phyloP scores from a whole-genome alignment of 2,888 invertebrate genomes.

The Andrena bucephala region DNA sequence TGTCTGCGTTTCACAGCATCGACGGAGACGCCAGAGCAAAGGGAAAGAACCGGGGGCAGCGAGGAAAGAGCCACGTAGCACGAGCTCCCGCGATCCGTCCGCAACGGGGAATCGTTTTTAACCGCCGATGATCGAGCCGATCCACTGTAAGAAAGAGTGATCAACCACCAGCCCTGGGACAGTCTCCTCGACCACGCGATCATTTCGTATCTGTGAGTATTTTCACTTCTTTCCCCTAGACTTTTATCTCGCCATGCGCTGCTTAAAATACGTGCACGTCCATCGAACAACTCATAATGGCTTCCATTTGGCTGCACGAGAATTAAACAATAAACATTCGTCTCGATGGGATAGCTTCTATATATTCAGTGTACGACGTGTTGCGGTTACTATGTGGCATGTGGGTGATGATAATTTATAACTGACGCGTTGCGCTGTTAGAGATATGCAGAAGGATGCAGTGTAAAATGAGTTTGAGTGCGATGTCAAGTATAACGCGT shows the following conservation, averaged over 20 bases:
- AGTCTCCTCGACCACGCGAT: background rate
- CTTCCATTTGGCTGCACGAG: too few relatives aligned
- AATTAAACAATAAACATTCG: too few relatives aligned
- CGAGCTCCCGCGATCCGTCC: background rate
- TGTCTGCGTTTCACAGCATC: slow-evolving; percentile 41
- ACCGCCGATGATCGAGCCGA: slow-evolving; percentile 27
- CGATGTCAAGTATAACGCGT: too few relatives aligned
- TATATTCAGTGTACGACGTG: too few relatives aligned
- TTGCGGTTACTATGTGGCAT: too few relatives aligned
- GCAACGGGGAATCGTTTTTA: slow-evolving; percentile 13
- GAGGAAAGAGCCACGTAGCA: slow-evolving; percentile 19
- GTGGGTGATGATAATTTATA: too few relatives aligned
- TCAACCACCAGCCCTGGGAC: background rate
- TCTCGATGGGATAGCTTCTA: too few relatives aligned
- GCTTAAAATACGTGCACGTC: background rate
- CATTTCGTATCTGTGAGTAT: slow-evolving; percentile 34
- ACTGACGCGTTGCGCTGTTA: too few relatives aligned
- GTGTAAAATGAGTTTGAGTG: too few relatives aligned
- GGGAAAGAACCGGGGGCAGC: slow-evolving; percentile 14
- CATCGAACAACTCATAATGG: background rate
- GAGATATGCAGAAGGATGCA: too few relatives aligned
- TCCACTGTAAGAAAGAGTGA: slow-evolving; percentile 15
- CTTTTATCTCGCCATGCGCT: background rate
- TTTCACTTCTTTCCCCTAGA: background rate
- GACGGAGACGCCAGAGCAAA: slow-evolving; percentile 14